Conservation (phyloP, 2,113 vertebrate genomes). For the Hirundichthys speculiger region DNA sequence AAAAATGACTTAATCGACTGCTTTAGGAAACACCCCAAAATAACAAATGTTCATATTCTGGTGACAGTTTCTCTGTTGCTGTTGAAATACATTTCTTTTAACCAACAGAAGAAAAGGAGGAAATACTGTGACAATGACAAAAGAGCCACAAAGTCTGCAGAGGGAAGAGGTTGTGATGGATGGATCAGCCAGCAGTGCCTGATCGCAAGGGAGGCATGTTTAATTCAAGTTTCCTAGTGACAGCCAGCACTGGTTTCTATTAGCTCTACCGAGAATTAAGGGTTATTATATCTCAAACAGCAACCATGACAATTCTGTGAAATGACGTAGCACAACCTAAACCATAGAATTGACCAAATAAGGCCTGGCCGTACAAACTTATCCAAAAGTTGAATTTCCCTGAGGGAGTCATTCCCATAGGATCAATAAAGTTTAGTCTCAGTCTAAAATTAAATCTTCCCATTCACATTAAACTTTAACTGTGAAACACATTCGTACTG, state of each 20-base stretch:
- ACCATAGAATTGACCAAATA: too few species aligned
- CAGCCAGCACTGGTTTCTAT: constrained; percentile 1
- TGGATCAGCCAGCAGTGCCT: constrained; percentile 6
- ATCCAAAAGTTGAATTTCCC: too few species aligned
- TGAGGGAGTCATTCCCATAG: too few species aligned
- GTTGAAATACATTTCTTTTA: not conserved
- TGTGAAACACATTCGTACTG: too few species aligned
- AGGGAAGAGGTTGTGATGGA: constrained; percentile 4
- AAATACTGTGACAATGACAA: constrained; percentile 17
- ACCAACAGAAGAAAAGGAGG: constrained; percentile 4
- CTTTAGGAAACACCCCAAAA: constrained; percentile 8
- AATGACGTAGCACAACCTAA: too few species aligned
- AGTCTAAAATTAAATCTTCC: too few species aligned
- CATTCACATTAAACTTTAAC: too few species aligned
- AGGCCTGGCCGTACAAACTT: too few species aligned
- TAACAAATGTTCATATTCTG: constrained; percentile 20
- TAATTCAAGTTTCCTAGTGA: not conserved
- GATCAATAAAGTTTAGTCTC: too few species aligned
- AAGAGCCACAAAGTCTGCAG: constrained; percentile 1
- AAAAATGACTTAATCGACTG: constrained; percentile 7
- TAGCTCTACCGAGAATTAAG: not conserved
- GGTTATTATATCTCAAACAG: too few species aligned
- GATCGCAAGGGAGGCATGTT: not conserved
- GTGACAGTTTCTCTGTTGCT: not conserved
- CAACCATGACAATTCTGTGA: too few species aligned